These are phyloP conservation scores for Rhaphigaster nebulosa DNA, from an alignment of 2,888 invertebrate species.

Conservation along the genomic window DNA sequence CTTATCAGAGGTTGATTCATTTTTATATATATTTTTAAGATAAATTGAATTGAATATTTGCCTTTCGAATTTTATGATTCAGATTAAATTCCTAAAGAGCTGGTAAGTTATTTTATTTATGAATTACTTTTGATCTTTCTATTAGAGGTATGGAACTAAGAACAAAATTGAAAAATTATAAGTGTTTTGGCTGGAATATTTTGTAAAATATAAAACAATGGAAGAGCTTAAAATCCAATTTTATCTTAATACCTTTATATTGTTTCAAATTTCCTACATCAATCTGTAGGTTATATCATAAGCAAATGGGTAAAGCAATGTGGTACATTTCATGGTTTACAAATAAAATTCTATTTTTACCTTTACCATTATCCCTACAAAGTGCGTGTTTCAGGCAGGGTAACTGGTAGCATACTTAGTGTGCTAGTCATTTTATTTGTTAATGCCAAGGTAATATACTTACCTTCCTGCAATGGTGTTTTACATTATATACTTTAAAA, in stretches of 20 bases:
- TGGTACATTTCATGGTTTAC: neutral
- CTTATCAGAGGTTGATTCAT: slow-evolving; percentile 39
- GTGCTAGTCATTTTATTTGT: neutral
- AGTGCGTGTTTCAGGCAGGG: neutral
- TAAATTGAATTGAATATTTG: slow-evolving; percentile 25
- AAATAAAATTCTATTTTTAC: neutral
- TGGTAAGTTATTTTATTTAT: slow-evolving; percentile 38
- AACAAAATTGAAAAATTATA: neutral
- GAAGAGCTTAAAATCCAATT: slow-evolving; percentile 44
- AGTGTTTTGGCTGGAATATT: slow-evolving; percentile 42
- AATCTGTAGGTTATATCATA: neutral
- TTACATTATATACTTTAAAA: neutral
- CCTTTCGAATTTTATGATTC: slow-evolving; percentile 31
- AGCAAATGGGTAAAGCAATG: neutral
- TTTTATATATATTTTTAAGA: slow-evolving; percentile 49
- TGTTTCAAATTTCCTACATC: neutral
- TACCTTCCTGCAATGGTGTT: neutral
- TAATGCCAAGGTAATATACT: neutral
- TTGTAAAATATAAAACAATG: slow-evolving; percentile 46
- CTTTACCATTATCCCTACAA: neutral
- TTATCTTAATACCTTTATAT: neutral
- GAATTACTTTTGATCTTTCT: neutral
- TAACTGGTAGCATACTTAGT: neutral
- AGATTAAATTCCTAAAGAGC: slow-evolving; percentile 12
- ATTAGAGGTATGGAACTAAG: slow-evolving; percentile 22